phyloP scores from a whole-genome alignment of 2,888 invertebrate species.

The Scaptomyza polygonia region DNA sequence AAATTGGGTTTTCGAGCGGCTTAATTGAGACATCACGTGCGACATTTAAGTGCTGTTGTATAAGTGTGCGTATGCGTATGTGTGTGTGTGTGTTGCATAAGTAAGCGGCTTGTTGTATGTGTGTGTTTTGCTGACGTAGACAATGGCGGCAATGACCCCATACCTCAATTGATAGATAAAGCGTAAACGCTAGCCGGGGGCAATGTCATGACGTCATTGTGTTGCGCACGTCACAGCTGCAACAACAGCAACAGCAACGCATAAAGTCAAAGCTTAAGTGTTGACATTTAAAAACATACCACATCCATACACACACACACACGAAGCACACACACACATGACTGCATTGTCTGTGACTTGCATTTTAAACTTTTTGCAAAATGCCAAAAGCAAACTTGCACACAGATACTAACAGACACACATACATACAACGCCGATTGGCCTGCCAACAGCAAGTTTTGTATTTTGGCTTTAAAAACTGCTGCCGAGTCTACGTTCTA shows the following conservation, averaged over 20 bases:
- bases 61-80: slow-evolving; percentile 4
- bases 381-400: slow-evolving; percentile 43
- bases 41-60: slow-evolving; percentile 41
- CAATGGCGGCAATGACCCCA: slow-evolving; percentile 58
- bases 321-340: slow-evolving; percentile 1
- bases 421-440: neutral
- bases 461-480: slow-evolving; percentile 33
- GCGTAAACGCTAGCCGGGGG: slow-evolving; percentile 24
- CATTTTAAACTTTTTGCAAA: slow-evolving; percentile 53
- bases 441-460: slow-evolving; percentile 10
- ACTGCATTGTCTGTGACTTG: slow-evolving; percentile 47
- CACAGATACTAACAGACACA: slow-evolving; percentile 5
- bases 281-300: slow-evolving; percentile 67
- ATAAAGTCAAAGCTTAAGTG: slow-evolving; percentile 74
- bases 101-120: slow-evolving; percentile 2
- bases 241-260: slow-evolving; percentile 9
- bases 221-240: slow-evolving; percentile 59
- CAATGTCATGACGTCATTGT: slow-evolving; percentile 62
- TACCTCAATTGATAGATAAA: slow-evolving; percentile 61
- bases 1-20: slow-evolving; percentile 32
- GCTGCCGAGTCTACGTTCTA: slow-evolving; percentile 4
- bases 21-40: slow-evolving; percentile 75
- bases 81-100: slow-evolving; percentile 17
- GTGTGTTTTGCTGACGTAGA: slow-evolving; percentile 58
- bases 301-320: slow-evolving; percentile 15